phyloP scores from a whole-genome alignment of 2,888 invertebrate genomes.

The Eupithecia subfuscata region DNA sequence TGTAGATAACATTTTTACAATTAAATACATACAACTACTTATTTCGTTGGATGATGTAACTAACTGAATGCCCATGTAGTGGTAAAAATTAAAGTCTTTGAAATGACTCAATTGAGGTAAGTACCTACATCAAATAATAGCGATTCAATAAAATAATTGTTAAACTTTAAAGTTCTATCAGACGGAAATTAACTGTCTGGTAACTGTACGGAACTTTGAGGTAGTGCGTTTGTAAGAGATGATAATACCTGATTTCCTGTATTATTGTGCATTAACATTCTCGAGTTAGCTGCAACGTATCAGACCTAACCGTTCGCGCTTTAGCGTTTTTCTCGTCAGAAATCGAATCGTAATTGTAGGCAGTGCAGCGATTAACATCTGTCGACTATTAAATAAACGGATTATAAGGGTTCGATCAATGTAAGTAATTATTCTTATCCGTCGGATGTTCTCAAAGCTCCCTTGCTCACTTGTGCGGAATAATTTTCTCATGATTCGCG shows the following conservation, averaged over 20 bases:
- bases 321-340: constrained; percentile 78
- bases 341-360: constrained; percentile 80
- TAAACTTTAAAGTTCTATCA: constrained; percentile 2
- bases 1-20: neutral
- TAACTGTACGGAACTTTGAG: constrained; percentile 17
- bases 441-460: constrained; percentile 80
- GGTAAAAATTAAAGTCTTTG: no score
- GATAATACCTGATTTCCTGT: constrained; percentile 42
- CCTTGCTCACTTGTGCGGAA: constrained; percentile 67
- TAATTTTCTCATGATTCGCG: constrained; percentile 83
- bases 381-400: constrained; percentile 82
- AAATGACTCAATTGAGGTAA: no score
- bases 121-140: no score
- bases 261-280: constrained; percentile 40
- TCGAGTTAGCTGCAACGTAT: constrained; percentile 57
- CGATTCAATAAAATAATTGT: no score
- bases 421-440: constrained; percentile 84
- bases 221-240: constrained; percentile 33
- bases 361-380: constrained; percentile 81
- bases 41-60: neutral
- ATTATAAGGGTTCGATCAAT: constrained; percentile 83
- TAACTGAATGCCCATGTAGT: no score
- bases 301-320: constrained; percentile 55
- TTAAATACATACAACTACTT: neutral
- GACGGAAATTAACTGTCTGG: constrained; percentile 13